Base-by-base conservation (phyloP, 2,797 vertebrate genomes). In the Halcyon badia region DNA sequence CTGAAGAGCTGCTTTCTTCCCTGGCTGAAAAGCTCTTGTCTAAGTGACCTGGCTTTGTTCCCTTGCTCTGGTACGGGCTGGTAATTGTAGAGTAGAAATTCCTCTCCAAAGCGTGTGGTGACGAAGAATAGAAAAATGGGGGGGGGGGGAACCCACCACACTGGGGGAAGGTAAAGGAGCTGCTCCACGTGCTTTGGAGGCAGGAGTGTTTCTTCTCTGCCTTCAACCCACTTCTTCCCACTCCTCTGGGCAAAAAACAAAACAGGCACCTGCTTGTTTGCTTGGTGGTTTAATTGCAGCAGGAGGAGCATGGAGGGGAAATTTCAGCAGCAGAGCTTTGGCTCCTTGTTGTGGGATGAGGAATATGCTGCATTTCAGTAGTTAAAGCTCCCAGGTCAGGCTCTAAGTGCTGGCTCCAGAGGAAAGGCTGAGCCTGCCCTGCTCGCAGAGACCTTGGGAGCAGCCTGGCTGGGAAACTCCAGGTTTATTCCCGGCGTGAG, bases 321-420 rank as follows among this genome's bases (percentile, higher is more conserved):
- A 28, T 49, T 7, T 4, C 5, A 66, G 39, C 78, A 30, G 68
- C 26, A 5, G 83, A 56, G 80, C 79, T 64, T 26, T 8, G 82
- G 56, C 8, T 89, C 19, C 22, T 31, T 22, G 60, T 26, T 28
- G 65, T 11, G 2, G 48, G 68, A 0, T 7, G 83, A 66, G 75
- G 76, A 78, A 66, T 1, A 0, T 0, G 28, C 49, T 20, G 52
- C 0, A 0, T 10, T 57, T 28, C 16, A 1, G 25, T 1, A 26
- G 42, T 4, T 35, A 6, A 39, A 52, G 81, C 48, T 44, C 44
- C 51, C 3, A 6, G 56, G 11, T 6, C 1, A 1, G 56, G 70
- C 31, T 25, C 22, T 5, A 7, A 33, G 22, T 6, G 37, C 54
- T 26, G 44, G 56, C 52, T 10, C 7, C 2, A 1, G 76, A 15